A percentile compares a stretch with the other conserved stretches of the same genome.
Conservation (phyloP, 1,140 invertebrate genomes). For the Bombus confusus region DNA sequence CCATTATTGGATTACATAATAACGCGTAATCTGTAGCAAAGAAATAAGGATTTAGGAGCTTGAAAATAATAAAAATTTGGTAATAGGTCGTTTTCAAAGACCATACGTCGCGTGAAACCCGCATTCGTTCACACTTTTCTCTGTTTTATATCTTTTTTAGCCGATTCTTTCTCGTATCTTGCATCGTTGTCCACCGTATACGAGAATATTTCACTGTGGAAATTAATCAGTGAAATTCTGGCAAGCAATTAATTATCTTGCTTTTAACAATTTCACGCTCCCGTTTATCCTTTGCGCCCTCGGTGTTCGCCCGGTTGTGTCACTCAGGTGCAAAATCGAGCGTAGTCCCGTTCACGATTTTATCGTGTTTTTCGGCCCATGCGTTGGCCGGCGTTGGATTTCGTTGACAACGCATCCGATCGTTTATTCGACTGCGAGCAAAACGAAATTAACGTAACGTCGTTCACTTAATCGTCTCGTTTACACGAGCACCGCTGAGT, state of each 20-base stretch:
- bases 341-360: constrained; percentile 19
- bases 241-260: constrained; percentile 28
- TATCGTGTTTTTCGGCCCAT: constrained; percentile 29
- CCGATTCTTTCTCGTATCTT: neutral
- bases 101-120: too few species aligned
- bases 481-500: constrained; percentile 3
- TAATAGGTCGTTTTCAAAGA: too few species aligned
- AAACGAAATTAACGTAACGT: constrained; percentile 62
- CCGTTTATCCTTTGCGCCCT: neutral
- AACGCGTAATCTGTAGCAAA: too few species aligned
- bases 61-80: too few species aligned
- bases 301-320: neutral
- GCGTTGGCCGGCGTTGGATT: constrained; percentile 30
- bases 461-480: constrained; percentile 49
- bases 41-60: too few species aligned
- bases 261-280: constrained; percentile 15
- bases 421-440: constrained; percentile 59
- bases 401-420: constrained; percentile 44
- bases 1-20: too few species aligned
- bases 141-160: too few species aligned
- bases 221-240: constrained; percentile 16
- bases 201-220: neutral
- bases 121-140: neutral
- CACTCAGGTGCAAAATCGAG: neutral
- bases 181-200: neutral